Conservation (phyloP, 53 echinoderm and acorn worm species). For the Actinopyga echinites region DNA sequence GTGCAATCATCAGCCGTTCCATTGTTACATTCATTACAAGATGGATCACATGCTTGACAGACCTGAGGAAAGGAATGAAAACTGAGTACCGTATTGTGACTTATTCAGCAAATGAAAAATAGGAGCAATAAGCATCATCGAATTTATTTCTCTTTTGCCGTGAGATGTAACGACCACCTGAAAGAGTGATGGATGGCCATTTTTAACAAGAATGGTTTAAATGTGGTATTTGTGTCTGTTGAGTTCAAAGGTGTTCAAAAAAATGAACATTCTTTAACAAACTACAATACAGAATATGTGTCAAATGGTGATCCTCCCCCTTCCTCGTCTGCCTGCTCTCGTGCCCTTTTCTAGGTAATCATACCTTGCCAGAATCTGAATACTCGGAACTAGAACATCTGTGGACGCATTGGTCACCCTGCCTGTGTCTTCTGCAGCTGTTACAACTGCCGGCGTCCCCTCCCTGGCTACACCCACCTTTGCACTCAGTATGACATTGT, state of each 20-base stretch:
- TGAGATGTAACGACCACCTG: too few relatives aligned
- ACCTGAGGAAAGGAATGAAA: not conserved
- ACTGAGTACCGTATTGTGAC: too few relatives aligned
- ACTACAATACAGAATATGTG: too few relatives aligned
- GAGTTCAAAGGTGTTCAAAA: too few relatives aligned
- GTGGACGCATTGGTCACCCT: not conserved
- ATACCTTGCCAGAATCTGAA: conserved; percentile 2
- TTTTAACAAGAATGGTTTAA: too few relatives aligned
- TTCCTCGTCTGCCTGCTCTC: not conserved
- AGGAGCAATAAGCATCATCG: too few relatives aligned
- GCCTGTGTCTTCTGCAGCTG: not conserved
- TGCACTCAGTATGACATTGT: not conserved
- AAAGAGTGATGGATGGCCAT: too few relatives aligned
- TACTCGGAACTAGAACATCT: conserved; percentile 4
- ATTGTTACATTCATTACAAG: not conserved
- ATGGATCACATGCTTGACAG: not conserved
- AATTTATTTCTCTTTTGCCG: too few relatives aligned
- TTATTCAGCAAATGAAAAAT: too few relatives aligned
- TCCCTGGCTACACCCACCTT: conserved; percentile 8
- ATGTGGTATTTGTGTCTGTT: too few relatives aligned
- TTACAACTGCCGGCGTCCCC: not conserved
- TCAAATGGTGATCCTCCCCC: too few relatives aligned
- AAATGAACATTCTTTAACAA: too few relatives aligned
- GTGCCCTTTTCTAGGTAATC: not conserved
- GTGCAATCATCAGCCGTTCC: conserved; percentile 1